phyloP scores from a whole-genome alignment of 2,113 vertebrate species.

The Noctilio leporinus region DNA sequence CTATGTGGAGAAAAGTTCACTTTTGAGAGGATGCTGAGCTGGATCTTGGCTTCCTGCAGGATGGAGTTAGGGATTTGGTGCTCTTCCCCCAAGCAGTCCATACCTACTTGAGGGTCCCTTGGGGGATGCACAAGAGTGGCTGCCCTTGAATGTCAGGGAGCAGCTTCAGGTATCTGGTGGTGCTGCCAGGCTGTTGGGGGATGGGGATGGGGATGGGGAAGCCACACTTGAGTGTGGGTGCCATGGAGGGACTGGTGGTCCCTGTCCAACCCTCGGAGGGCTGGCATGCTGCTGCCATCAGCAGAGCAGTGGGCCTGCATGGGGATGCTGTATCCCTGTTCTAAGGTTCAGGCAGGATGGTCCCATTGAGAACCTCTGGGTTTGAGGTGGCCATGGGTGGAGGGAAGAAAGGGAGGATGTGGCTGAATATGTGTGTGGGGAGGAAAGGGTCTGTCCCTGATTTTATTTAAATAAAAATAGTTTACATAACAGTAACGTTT shows the following conservation, averaged over 20 bases:
- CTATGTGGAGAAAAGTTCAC: neutral
- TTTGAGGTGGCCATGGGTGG: constrained; percentile 56
- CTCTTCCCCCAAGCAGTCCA: neutral
- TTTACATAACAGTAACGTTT: constrained; percentile 56
- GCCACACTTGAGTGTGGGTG: neutral
- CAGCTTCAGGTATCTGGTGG: neutral
- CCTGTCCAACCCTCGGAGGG: neutral
- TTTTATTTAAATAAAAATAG: constrained; percentile 75
- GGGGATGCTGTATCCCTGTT: neutral
- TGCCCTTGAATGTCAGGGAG: neutral
- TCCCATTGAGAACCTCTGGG: constrained; percentile 44
- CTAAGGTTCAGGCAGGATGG: neutral
- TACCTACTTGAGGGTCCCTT: neutral
- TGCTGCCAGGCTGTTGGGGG: neutral
- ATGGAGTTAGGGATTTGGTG: constrained; percentile 51
- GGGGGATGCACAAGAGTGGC: neutral
- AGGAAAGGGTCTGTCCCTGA: neutral
- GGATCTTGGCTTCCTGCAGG: neutral
- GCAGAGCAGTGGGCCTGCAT: neutral
- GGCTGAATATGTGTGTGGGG: neutral
- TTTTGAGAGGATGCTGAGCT: neutral
- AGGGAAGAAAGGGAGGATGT: neutral
- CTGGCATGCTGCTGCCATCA: neutral
- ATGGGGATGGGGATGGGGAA: neutral
- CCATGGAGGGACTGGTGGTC: neutral